Evolutionary conservation across 2,797 vertebrate genomes (phyloP).

Genomic region (Myripristis jacobus): DNA sequence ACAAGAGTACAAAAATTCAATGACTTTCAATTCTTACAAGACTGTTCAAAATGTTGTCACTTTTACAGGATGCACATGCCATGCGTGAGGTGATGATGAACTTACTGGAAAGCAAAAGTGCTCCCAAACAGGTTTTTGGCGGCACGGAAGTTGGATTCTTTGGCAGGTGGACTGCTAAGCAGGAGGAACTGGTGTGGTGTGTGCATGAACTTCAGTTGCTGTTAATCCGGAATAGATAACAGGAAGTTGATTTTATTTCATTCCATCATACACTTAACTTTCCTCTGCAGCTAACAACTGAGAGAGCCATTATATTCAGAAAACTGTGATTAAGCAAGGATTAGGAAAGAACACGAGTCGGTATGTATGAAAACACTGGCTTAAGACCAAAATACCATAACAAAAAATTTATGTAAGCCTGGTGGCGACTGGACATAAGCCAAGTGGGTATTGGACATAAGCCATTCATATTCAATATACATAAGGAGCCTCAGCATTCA

Average conservation of each 20-base stretch:
- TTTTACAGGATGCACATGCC: background rate
- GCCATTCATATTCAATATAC: too few relatives aligned
- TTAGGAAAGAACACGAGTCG: background rate
- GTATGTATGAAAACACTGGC: background rate
- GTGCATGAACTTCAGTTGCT: constrained; percentile 96
- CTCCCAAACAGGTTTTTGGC: constrained; percentile 93
- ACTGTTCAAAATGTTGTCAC: background rate
- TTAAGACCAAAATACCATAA: background rate
- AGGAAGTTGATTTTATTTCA: background rate
- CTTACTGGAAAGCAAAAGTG: constrained; percentile 94
- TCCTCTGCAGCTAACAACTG: background rate
- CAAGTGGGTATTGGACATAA: too few relatives aligned
- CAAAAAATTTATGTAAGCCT: too few relatives aligned
- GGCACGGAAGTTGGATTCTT: constrained; percentile 94
- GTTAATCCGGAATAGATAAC: constrained; percentile 16
- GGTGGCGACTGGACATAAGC: too few relatives aligned
- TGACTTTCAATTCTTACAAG: background rate
- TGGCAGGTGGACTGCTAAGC: constrained; percentile 94
- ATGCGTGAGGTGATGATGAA: constrained; percentile 28
- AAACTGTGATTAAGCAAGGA: background rate
- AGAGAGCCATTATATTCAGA: background rate
- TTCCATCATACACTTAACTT: background rate
- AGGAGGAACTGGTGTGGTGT: constrained; percentile 92
- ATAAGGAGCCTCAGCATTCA: too few relatives aligned
- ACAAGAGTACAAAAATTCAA: background rate